Evolutionary conservation across 92 coral and sea anemone species (phyloP), one percentile per base, ranked within the genome.

Genomic region (Epizoanthus illoricatus): DNA sequence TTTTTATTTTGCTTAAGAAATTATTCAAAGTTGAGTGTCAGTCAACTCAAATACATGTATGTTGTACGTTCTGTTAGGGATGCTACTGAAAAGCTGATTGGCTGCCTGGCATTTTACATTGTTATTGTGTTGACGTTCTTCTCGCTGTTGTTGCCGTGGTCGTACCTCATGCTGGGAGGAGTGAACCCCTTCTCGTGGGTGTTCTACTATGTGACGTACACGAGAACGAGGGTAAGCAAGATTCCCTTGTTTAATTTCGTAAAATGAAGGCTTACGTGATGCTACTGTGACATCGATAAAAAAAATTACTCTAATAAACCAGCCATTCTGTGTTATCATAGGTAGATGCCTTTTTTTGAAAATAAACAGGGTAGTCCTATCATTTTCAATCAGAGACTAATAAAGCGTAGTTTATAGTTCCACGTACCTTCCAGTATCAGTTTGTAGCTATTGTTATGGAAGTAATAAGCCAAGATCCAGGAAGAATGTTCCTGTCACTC

Each of bases 161-260:
- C 94, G 24, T 88, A 89, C 24, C 82, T 97, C 45, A 97, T 94
- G 78, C 74, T 97, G 88, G 92, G 96, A 33, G 98, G 96, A 6
- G 81, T 89, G 20, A 92, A 94, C 65, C 99, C 99, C 2, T 84
- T 91, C 65, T 76, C 78, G 10, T 97, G 99, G 99, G 79, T 90
- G 39, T 86, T 88, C 71, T 76, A 84, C 3, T 92, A 85, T 84
- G 76, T 92, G 49, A 84, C 78, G 42, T 80, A 81, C 54, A 83
- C 52, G 16, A 49, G 84, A 5, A 82, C 89, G 2, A 92, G 97
- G 92, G 99, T 97, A 85, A 84, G 94, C 58, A 39, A 6, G 6
- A 19, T 49, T 49, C 7, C 49, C 73, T 17, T 60, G 17, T 6
- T 65, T 65, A 3, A 13, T 65, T 16, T 65, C 33, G 1, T 28